Conservation (phyloP, 2,888 invertebrate genomes). For the Alitta virens region DNA sequence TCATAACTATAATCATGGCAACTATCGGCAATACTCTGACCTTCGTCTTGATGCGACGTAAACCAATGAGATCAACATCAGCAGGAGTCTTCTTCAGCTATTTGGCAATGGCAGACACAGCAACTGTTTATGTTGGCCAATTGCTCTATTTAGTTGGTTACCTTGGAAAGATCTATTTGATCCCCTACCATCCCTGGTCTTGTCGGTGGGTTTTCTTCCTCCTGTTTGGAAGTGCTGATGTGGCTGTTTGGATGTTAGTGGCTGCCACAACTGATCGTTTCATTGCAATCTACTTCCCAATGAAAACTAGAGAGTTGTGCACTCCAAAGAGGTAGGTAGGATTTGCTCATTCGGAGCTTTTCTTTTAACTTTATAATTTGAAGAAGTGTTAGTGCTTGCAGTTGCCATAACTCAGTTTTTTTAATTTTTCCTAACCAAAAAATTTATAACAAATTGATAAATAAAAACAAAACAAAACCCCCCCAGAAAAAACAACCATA, state of each 20-base stretch:
- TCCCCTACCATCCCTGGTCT: conserved; percentile 6
- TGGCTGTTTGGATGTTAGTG: conserved; percentile 16
- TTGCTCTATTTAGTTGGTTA: not conserved
- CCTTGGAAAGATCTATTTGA: not conserved
- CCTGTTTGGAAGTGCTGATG: conserved; percentile 11
- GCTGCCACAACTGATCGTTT: conserved; percentile 18
- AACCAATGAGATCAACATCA: conserved; percentile 7
- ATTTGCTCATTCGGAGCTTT: too few relatives aligned
- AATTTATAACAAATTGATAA: too few relatives aligned
- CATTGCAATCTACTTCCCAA: conserved; percentile 14
- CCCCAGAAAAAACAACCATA: too few relatives aligned
- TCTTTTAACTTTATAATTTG: too few relatives aligned
- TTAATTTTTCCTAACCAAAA: too few relatives aligned
- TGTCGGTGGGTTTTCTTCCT: conserved; percentile 7
- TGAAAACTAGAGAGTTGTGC: conserved; percentile 11
- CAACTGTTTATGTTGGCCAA: conserved; percentile 5
- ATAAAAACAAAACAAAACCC: too few relatives aligned
- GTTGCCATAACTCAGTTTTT: too few relatives aligned
- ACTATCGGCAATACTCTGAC: conserved; percentile 13
- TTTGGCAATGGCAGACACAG: conserved; percentile 17
- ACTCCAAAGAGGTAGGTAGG: conserved; percentile 4
- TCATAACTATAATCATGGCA: conserved; percentile 8
- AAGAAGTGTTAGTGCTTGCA: too few relatives aligned
- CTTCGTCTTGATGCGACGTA: conserved; percentile 11
- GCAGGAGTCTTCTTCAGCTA: conserved; percentile 9